These are phyloP conservation scores for Urechis unicinctus DNA, from an alignment of 2,888 invertebrate genomes.

Conservation along the genomic window DNA sequence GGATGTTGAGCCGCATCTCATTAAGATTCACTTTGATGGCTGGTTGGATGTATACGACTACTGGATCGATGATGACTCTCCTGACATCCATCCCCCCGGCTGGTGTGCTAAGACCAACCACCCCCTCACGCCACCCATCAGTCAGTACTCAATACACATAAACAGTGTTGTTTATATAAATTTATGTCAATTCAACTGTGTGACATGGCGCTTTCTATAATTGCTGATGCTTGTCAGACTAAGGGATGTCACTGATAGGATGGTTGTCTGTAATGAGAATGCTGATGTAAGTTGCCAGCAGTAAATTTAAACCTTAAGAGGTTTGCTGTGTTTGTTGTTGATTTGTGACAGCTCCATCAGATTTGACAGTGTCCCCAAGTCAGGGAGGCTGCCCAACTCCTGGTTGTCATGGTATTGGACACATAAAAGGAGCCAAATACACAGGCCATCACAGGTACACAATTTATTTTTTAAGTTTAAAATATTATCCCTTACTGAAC, in stretches of 20 bases:
- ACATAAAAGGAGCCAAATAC: slow-evolving; percentile 71
- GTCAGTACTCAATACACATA: slow-evolving; percentile 27
- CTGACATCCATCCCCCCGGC: slow-evolving; percentile 83
- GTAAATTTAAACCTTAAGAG: too few species aligned
- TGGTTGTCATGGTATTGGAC: slow-evolving; percentile 86
- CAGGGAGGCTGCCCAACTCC: slow-evolving; percentile 67
- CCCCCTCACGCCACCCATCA: slow-evolving; percentile 75
- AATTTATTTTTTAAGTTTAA: too few species aligned
- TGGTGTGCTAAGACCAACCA: slow-evolving; percentile 87
- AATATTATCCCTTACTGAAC: too few species aligned
- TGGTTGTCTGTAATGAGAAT: too few species aligned
- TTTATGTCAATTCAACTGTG: too few species aligned
- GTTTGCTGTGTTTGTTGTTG: not conserved
- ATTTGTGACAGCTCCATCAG: slow-evolving; percentile 59
- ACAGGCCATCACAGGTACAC: slow-evolving; percentile 52
- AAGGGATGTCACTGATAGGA: too few species aligned
- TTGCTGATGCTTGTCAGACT: too few species aligned
- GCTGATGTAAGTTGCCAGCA: too few species aligned
- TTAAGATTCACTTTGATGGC: slow-evolving; percentile 78
- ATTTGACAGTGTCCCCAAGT: slow-evolving; percentile 56
- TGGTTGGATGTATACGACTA: slow-evolving; percentile 78
- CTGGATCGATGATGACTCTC: slow-evolving; percentile 85
- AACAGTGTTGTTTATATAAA: not conserved
- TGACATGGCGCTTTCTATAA: too few species aligned
- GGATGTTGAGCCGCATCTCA: slow-evolving; percentile 65